Evolutionary conservation across 2,113 vertebrate species (phyloP), one percentile per base, ranked within the genome.

Genomic region (Oreochromis tanganicae): DNA sequence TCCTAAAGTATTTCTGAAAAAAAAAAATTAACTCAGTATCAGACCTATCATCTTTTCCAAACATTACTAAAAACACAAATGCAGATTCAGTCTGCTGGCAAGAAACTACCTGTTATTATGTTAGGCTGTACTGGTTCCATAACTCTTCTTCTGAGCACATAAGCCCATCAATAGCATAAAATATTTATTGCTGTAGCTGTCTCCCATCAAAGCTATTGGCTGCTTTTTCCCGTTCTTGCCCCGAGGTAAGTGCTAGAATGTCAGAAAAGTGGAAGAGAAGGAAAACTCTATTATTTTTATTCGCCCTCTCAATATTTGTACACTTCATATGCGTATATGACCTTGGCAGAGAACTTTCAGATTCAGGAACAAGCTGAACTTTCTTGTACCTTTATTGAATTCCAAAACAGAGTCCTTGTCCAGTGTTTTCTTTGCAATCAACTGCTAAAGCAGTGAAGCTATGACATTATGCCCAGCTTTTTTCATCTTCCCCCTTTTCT

Each of bases 181-280:
- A 97, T 97, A 97, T 97, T 97, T 96, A 97, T 96, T 93, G 56
- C 87, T 88, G 52, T 95, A 96, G 92, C 96, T 95, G 95, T 96
- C 96, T 95, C 95, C 96, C 96, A 96, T 97, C 96, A 96, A 97
- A 97, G 96, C 86, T 89, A 88, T 93, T 94, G 85, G 89, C 78
- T 95, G 95, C 95, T 96, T 97, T 96, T 80, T 91, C 59, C 87
- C 88, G 63, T 92, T 84, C 92, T 88, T 95, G 93, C 93, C 92
- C 94, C 82, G 10, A 89, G 91, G 93, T 91, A 87, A 92, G 89
- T 27, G 81, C 87, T 87, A 82, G 87, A 91, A 89, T 93, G 94
- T 96, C 94, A 90, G 86, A 83, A 90, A 92, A 86, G 78, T 71
- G 66, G 27, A 80, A 84, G 84, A 71, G 78, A 85, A 93, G 88